Base-by-base conservation (phyloP, 2,888 invertebrate genomes). In the Drosophila barbarae region DNA sequence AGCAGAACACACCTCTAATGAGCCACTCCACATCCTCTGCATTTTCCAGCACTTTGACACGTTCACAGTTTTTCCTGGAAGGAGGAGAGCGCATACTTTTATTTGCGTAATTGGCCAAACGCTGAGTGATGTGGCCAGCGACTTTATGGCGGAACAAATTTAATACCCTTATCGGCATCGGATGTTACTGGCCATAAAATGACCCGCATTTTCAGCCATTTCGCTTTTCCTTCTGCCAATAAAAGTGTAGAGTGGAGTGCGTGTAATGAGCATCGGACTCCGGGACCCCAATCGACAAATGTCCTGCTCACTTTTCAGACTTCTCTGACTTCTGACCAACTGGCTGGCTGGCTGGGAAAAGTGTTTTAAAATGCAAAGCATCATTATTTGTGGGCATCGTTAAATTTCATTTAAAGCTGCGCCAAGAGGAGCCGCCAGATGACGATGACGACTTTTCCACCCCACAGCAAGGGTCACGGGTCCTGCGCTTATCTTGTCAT, bases 41-140 rank as follows among this genome's bases (percentile, higher is more conserved):
- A 77, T 71, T 80, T 77, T 76, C 71, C 70, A 78, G 71, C 85
- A 86, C 85, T 85, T 85, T 74, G 84, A 84, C 84, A 85, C 86
- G 86, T 85, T 81, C 46, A 30, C 39, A 55, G 3, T 46, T 46
- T 32, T 21, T 69, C 44, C 65, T 68, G 61, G 42, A n/a, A 59
- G 21, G 7, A 39, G 69, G 69, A 69, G 69, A 42, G 44, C 42
- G 39, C 56, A 65, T 63, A 39, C 60, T 70, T 78, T 81, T 76
- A 73, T 81, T 77, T 81, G 73, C 77, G 80, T 82, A 79, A 79
- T 79, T 79, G 79, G 79, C 82, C 77, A 74, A 79, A 74, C 77
- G 79, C 77, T 77, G 77, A 77, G 79, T 69, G 73, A 76, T 76
- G 76, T 70, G 73, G 54, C 65, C 63, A 26, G 55, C 44, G 57